Evolutionary conservation across 2,113 vertebrate genomes (phyloP), one percentile per base, ranked within the genome.

Genomic region (Chlamydotis undulata): DNA sequence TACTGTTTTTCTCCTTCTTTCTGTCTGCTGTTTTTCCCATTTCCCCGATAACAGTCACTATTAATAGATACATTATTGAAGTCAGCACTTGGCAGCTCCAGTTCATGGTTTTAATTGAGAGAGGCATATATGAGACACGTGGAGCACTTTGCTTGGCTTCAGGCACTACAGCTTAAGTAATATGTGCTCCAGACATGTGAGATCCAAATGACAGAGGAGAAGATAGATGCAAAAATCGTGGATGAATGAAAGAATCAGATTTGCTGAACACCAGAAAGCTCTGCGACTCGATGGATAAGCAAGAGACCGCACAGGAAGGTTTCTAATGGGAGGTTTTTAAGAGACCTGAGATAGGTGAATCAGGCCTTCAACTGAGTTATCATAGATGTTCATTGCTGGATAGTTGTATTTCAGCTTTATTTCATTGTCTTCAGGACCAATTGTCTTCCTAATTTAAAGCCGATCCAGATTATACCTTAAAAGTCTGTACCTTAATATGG

Each of bases 51-150:
- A 68, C 31, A 53, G 69, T 50, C 83, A 56, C 81, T 91, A 84
- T 86, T 70, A 89, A 87, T 87, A 88, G 69, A 68, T 26, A 16
- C 0, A 1, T 25, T 71, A 50, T 43, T 85, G 56, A 85, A 94
- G 21, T 79, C 89, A 89, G 43, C 23, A 22, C 29, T 87, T 83
- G 83, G 83, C 93, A 91, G 64, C 45, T 84, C 56, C 60, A 68
- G 56, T 67, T 94, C 15, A 37, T 59, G 37, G 37, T 81, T 94
- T 84, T 94, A 81, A 92, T 64, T 89, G 83, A 77, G 80, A 74
- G 35, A 87, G 56, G 50, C 41, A 7, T 60, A 71, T 80, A 80
- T 83, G 71, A 87, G 83, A 74, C 25, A 19, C 1, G 25, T 37
- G 71, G 45, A 80, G 68, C 0, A 0, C 53, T 88, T 73, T 80